Evolutionary conservation across 1,140 invertebrate genomes (phyloP), one percentile per base, ranked within the genome.

Genomic region (Habropoda laboriosa): DNA sequence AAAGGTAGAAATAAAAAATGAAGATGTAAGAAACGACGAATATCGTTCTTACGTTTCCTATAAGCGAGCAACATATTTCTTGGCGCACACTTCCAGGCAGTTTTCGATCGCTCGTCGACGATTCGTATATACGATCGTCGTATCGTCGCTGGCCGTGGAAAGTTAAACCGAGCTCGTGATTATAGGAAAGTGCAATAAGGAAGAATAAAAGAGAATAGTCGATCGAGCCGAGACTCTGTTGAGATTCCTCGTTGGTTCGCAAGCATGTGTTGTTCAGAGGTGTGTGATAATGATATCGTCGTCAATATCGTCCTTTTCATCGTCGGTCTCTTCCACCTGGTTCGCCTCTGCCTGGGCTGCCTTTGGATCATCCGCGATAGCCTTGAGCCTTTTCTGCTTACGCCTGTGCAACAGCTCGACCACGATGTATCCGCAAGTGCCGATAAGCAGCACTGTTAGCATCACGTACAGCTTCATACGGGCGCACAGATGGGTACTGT

Each of bases 401-500:
- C 96, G 95, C 93, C 95, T 95, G 92, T 97, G 96, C 53, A 96
- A 91, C 80, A 97, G 94, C 91, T 99, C 98, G 5, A 98, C 97
- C 38, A 96, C 91, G 32, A 96, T 93, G 90, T 98, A 98, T 57
- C 97, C 96, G 3, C 95, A 89, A 84, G 97, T 96, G 18, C 98
- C 97, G 49, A 96, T 92, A 8, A 96, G 92, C 0, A 99, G 94
- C 12, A 98, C 95, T 16, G 95, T 94, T 88, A 98, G 94, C 92
- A 98, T 94, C 4, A 98, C 96, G 91, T 98, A 98, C 5, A 99
- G 94, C 93, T 98, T 99, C 95, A 96, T 96, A 10, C 96, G 93
- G 24, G 98, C 97, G 92, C 97, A 98, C 5, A 98, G 93, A 83
- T 97, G 96, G 4, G 97, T 97, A 74, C 96, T 97, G 92, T 97